Evolutionary conservation across 2,797 vertebrate genomes (phyloP), one percentile per base, ranked within the genome.

Genomic region (Odontamblyopus rebecca): DNA sequence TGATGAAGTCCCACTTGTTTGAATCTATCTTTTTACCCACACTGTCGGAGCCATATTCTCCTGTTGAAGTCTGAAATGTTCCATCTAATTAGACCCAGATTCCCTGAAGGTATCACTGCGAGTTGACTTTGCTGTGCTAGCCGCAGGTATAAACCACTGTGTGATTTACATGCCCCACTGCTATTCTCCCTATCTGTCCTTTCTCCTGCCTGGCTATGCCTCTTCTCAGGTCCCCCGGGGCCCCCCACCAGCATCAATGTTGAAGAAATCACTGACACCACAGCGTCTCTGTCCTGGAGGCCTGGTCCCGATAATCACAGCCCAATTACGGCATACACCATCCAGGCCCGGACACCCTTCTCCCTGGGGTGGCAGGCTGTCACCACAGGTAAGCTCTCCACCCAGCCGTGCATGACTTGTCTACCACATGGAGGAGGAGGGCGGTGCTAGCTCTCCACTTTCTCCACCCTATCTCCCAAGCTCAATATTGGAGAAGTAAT

Each of bases 321-420:
- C 92, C 98, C 98, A 77, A 93, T 99, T 91, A 98, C 95, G 1
- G 94, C 93, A 82, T 98, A 96, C 61, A 93, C 95, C 54, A 95
- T 99, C 70, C 98, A 99, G 91, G 97, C 96, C 63, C 93, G 97
- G 87, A 99, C 98, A 6, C 97, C 98, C 0, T 99, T 98, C 92
- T 98, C 98, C 3, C 96, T 99, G 81, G 97, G 97, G 76, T 99
- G 98, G 98, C 97, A 99, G 89, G 96, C 96, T 9, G 96, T 98
- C 91, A 96, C 93, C 89, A 98, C 97, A 97, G 97, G 98, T 99
- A 94, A 88, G 92, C 77, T 77, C 77, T 89, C 84, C 86, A 89
- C 86, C 91, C 88, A 87, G 86, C 86, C 80, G 70, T 88, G 81
- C 80, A 41, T 26, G 63, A 79, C 78, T 83, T 80, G 76, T 87